Evolutionary conservation across 2,888 invertebrate genomes (phyloP).

Genomic region (Rosalia funebris): DNA sequence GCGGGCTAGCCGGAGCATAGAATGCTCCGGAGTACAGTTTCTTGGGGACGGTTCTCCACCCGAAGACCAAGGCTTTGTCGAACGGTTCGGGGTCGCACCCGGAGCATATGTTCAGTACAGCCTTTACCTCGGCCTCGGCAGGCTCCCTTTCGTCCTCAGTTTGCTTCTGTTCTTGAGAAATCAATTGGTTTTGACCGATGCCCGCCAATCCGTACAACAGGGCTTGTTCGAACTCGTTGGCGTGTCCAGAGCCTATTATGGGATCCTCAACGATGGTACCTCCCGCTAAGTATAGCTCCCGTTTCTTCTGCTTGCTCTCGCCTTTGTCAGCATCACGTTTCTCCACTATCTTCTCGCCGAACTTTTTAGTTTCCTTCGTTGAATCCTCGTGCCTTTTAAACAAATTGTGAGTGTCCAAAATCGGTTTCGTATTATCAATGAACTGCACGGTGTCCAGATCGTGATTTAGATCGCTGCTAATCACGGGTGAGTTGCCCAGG

Average conservation of each 20-base stretch:
- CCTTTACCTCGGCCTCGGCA: constrained; percentile 84
- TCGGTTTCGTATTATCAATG: constrained; percentile 65
- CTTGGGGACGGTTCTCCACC: constrained; percentile 80
- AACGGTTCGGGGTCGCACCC: constrained; percentile 83
- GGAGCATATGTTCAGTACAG: constrained; percentile 81
- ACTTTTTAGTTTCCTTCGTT: constrained; percentile 28
- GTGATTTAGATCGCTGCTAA: constrained; percentile 65
- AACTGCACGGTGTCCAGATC: constrained; percentile 67
- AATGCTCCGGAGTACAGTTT: constrained; percentile 79
- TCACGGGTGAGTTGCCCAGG: constrained; percentile 61
- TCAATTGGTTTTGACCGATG: constrained; percentile 73
- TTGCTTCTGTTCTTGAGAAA: constrained; percentile 70
- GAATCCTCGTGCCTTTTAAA: constrained; percentile 63
- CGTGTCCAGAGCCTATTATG: constrained; percentile 59
- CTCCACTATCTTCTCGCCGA: constrained; percentile 43
- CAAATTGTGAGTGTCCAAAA: constrained; percentile 63
- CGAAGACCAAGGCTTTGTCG: constrained; percentile 79
- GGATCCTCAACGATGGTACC: constrained; percentile 73
- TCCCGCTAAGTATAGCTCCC: constrained; percentile 74
- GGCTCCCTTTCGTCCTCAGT: constrained; percentile 80
- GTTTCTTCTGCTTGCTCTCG: constrained; percentile 65
- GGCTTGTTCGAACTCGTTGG: constrained; percentile 66
- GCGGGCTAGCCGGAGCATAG: constrained; percentile 73
- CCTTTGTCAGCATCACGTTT: constrained; percentile 36
- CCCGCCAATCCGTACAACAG: constrained; percentile 74